Evolutionary conservation across 2,113 vertebrate species (phyloP).

Genomic region (Neotragus moschatus): DNA sequence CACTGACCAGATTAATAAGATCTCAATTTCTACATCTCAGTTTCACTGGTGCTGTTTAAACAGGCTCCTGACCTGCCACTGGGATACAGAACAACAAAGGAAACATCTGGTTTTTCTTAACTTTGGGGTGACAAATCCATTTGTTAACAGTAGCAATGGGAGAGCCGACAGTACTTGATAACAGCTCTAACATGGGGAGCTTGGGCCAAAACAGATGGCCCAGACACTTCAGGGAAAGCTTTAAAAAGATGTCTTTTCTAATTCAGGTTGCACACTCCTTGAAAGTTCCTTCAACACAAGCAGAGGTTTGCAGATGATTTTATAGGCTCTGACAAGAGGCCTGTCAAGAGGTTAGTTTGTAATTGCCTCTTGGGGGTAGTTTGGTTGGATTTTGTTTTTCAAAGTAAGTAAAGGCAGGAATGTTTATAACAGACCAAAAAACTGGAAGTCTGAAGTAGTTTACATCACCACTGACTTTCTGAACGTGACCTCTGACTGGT

Average conservation of each 20-base stretch:
- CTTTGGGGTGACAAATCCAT: constrained; percentile 56
- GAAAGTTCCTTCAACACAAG: constrained; percentile 40
- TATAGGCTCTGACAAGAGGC: constrained; percentile 44
- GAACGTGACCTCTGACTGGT: not conserved
- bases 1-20: constrained; percentile 48
- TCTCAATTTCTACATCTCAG: constrained; percentile 20
- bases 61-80: not conserved
- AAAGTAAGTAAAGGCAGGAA: constrained; percentile 25
- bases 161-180: constrained; percentile 18
- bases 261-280: constrained; percentile 57
- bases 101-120: constrained; percentile 64
- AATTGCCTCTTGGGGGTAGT: not conserved
- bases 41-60: constrained; percentile 23
- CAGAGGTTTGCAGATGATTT: constrained; percentile 44
- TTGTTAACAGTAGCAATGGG: constrained; percentile 58
- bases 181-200: constrained; percentile 31
- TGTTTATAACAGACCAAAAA: constrained; percentile 29
- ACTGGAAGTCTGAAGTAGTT: not conserved
- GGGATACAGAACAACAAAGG: constrained; percentile 38
- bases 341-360: constrained; percentile 41
- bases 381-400: constrained; percentile 45
- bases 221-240: not conserved
- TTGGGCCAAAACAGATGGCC: constrained; percentile 56
- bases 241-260: constrained; percentile 57
- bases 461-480: constrained; percentile 10